Evolutionary conservation across 2,113 vertebrate genomes (phyloP).

Genomic region (Siniperca chuatsi): DNA sequence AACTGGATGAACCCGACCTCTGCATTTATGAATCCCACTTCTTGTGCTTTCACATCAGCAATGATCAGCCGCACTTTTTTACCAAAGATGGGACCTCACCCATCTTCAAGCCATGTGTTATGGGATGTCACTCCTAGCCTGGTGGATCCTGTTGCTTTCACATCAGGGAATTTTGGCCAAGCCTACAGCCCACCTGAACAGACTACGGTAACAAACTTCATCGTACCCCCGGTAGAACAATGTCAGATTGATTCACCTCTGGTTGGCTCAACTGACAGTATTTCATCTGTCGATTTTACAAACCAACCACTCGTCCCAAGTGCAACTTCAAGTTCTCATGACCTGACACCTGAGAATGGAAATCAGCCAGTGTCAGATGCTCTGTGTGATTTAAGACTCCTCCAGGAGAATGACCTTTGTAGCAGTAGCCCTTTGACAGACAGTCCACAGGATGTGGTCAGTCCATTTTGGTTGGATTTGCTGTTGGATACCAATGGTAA

Average conservation of each 20-base stretch:
- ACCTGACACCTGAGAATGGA: background rate
- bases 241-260: background rate
- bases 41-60: slow-evolving; percentile 1
- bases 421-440: background rate
- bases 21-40: slow-evolving; percentile 1
- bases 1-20: slow-evolving; percentile 36
- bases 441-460: background rate
- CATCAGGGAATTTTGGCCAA: slow-evolving; percentile 6
- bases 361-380: background rate
- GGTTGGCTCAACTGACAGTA: background rate
- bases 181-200: background rate
- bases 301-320: background rate
- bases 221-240: background rate
- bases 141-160: background rate
- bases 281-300: background rate
- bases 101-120: background rate
- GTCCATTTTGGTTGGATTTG: slow-evolving; percentile 39
- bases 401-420: background rate
- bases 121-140: slow-evolving; percentile 11
- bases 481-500: slow-evolving; percentile 10
- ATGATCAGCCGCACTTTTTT: background rate
- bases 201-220: background rate
- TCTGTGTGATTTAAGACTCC: slow-evolving; percentile 5
- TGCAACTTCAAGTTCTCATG: background rate
- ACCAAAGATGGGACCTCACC: background rate